A percentile compares a stretch with the other conserved stretches of the same genome.
These are phyloP conservation scores for Telmatherina bonti DNA, from an alignment of 2,797 vertebrate genomes.

Conservation along the genomic window DNA sequence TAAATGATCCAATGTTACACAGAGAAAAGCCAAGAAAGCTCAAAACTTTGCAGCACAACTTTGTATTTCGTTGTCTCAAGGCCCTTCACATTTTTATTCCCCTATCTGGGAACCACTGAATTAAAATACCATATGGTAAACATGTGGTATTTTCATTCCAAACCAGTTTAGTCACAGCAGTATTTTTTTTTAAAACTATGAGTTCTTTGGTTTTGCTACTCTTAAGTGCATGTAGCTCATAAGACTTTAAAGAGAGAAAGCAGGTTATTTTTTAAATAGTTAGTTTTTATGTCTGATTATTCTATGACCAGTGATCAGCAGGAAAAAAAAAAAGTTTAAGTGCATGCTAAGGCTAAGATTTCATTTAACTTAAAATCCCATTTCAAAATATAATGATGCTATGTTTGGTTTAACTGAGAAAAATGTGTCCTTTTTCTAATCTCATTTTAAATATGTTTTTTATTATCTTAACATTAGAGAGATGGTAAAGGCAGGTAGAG, in stretches of 20 bases:
- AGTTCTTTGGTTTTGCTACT: background rate
- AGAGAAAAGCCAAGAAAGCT: background rate
- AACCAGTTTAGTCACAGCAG: background rate
- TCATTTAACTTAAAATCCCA: background rate
- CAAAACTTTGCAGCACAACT: background rate
- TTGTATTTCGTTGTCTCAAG: background rate
- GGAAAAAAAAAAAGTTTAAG: background rate
- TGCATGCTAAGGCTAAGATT: background rate
- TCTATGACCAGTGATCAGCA: no score
- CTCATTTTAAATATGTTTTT: background rate
- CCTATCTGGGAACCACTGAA: background rate
- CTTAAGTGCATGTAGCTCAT: background rate
- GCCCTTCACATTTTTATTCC: background rate
- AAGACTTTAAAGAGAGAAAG: background rate
- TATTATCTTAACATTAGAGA: slow-evolving; percentile 24
- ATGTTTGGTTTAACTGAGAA: background rate
- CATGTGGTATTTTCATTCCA: background rate
- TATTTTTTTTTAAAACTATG: background rate
- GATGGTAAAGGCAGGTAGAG: slow-evolving; percentile 29
- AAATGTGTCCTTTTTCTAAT: background rate
- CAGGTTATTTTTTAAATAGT: background rate
- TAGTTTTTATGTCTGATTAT: background rate
- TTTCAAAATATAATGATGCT: background rate
- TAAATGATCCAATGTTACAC: background rate
- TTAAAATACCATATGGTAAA: background rate